A percentile compares a stretch with the other conserved stretches of the same genome.
phyloP scores from a whole-genome alignment of 2,113 vertebrate species.

The Trichomycterus rosablanca region DNA sequence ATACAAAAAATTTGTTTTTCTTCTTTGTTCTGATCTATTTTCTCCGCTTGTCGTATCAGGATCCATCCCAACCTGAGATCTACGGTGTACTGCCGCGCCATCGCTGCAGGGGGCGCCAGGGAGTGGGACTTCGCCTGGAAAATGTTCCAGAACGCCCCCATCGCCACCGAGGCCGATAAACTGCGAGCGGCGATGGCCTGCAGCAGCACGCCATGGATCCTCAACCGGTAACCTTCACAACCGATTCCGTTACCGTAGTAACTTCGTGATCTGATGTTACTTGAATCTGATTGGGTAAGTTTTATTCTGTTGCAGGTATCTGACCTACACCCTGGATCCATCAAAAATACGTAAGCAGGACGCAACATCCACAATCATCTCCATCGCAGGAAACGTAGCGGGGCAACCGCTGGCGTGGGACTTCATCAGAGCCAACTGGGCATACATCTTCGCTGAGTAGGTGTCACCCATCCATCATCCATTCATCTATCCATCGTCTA shows the following conservation, averaged over 20 bases:
- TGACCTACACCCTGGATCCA: conserved; percentile 74
- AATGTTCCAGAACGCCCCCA: conserved; percentile 48
- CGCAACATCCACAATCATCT: conserved; percentile 79
- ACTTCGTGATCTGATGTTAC: neutral
- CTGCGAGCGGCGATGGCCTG: conserved; percentile 79
- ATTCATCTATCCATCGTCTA: no score
- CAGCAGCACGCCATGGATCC: conserved; percentile 74
- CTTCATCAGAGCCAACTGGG: conserved; percentile 79
- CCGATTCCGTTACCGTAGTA: no score
- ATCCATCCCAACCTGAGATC: conserved; percentile 82
- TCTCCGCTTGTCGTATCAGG: conserved; percentile 65
- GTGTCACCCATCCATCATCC: no score
- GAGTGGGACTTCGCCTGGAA: conserved; percentile 84
- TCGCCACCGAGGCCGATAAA: conserved; percentile 81
- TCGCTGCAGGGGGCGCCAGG: conserved; percentile 62
- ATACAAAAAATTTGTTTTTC: no score
- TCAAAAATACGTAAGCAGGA: conserved; percentile 81
- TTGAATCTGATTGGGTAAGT: neutral
- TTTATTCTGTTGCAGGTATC: conserved; percentile 67
- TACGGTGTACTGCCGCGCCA: conserved; percentile 82
- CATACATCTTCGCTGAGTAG: conserved; percentile 77
- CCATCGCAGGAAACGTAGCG: conserved; percentile 75
- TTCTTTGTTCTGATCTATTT: no score
- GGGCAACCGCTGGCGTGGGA: conserved; percentile 88
- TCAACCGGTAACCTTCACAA: conserved; percentile 85